Percentiles rank a stretch among this genome's conserved stretches.
These are phyloP conservation scores for Panthera leo DNA, from an alignment of 2,113 vertebrate genomes.

Conservation along the genomic window DNA sequence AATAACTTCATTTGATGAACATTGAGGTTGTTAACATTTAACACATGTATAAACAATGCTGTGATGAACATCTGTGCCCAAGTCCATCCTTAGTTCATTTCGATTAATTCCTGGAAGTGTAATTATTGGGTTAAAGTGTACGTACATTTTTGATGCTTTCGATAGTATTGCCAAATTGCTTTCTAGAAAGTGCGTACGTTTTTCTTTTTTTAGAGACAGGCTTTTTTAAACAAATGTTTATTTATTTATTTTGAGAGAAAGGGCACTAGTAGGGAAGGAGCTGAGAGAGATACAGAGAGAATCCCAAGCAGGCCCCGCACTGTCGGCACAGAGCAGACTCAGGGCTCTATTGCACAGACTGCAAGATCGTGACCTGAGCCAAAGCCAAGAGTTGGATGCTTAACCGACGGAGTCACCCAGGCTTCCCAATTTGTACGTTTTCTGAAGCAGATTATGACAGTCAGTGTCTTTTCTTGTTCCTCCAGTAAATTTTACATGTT, in stretches of 20 bases:
- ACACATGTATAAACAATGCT: neutral
- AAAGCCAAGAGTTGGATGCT: too few species aligned
- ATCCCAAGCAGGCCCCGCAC: too few species aligned
- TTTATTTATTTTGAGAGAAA: too few species aligned
- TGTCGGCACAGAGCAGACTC: too few species aligned
- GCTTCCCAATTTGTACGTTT: neutral
- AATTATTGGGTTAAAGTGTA: neutral
- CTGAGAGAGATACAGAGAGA: too few species aligned
- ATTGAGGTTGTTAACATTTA: neutral
- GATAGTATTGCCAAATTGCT: neutral
- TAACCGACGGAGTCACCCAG: too few species aligned
- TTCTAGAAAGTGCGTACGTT: constrained; percentile 4
- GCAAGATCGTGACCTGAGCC: too few species aligned
- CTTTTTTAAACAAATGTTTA: too few species aligned
- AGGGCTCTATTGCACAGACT: too few species aligned
- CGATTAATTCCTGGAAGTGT: neutral
- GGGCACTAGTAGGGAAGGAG: too few species aligned
- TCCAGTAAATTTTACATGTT: constrained; percentile 40
- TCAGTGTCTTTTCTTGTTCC: constrained; percentile 9
- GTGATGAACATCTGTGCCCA: neutral
- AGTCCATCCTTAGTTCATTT: constrained; percentile 43
- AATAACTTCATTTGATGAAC: neutral
- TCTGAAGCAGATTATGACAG: neutral
- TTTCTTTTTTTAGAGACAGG: neutral
- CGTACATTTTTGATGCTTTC: constrained; percentile 22